Base-by-base conservation (phyloP, 2,113 vertebrate species). In the Leucoraja erinaceus region DNA sequence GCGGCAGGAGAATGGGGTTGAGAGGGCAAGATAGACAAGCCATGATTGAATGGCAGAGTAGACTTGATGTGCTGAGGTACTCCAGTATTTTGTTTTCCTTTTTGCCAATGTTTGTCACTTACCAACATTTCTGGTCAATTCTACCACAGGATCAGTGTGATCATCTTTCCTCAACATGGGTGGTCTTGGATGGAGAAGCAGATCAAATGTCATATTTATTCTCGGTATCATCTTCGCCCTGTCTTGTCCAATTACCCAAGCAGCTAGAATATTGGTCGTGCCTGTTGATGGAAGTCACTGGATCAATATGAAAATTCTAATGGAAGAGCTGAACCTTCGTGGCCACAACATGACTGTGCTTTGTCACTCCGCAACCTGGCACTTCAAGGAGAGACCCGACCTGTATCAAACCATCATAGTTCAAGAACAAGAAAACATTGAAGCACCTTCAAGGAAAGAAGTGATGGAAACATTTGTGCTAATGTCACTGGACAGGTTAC, bases 291-390 rank as follows among this genome's bases (percentile, higher is more conserved):
- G 11, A 63, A 86, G 83, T 86, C 83, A 86, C 28, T 86, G 83
- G 83, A 2, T 63, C 28, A 86, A 86, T 31, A 86, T 63, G 56
- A 86, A 12, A 86, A 86, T 86, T 61, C 54, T 86, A 61, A n/a
- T 86, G 4, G 83, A 61, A 86, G 83, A 86, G 63, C 83, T 86
- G 83, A 86, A 31, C 61, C 56, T 63, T 86, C 56, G 33, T 61
- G 83, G 59, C 0, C 83, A 63, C 5, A n/a, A 61, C 56, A n/a
- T 31, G 56, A 61, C 56, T 6, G 56, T 86, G 83, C 56, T 86
- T 61, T 86, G 63, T 63, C n/a, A 5, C 25, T 61, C 83, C 28
- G 33, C 25, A 7, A 5, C 11, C 31, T 86, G 83, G 83, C n/a
- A 31, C 12, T 14, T 86, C 22, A 16, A 86, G 0, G 83, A 61